Evolutionary conservation across 2,113 vertebrate genomes (phyloP).

Genomic region (Archocentrus centrarchus): DNA sequence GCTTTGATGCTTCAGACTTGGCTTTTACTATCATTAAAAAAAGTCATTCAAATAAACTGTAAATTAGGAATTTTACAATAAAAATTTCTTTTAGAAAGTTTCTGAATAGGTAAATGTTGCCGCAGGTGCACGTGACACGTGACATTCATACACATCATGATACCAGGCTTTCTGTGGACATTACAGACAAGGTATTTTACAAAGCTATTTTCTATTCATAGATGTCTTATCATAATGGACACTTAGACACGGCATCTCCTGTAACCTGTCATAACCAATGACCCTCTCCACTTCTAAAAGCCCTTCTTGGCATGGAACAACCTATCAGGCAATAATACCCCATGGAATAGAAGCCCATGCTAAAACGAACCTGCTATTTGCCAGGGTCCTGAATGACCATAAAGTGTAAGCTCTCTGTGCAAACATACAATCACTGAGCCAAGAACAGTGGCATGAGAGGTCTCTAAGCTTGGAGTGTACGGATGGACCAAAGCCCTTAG

Average conservation of each 20-base stretch:
- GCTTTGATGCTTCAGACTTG: background rate
- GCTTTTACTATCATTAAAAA: background rate
- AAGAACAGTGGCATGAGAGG: conserved; percentile 61
- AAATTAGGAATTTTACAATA: background rate
- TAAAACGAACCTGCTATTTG: conserved; percentile 64
- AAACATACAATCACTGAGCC: conserved; percentile 62
- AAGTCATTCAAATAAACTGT: background rate
- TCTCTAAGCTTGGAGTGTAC: conserved; percentile 41
- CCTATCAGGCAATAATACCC: conserved; percentile 45
- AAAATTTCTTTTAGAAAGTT: no score
- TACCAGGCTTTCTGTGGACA: background rate
- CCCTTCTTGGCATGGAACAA: conserved; percentile 35
- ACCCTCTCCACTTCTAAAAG: conserved; percentile 39
- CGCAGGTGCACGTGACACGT: background rate
- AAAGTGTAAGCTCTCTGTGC: conserved; percentile 53
- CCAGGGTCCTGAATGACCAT: conserved; percentile 60
- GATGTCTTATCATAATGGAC: conserved; percentile 33
- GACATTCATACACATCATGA: background rate
- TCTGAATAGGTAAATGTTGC: no score
- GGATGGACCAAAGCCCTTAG: conserved; percentile 59
- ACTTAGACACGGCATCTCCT: conserved; percentile 26
- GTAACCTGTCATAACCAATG: conserved; percentile 24
- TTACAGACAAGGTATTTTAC: background rate
- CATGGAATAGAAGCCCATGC: conserved; percentile 28
- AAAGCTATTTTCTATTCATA: conserved; percentile 18